Conservation (phyloP, 2,113 vertebrate genomes). For the Gopherus flavomarginatus region DNA sequence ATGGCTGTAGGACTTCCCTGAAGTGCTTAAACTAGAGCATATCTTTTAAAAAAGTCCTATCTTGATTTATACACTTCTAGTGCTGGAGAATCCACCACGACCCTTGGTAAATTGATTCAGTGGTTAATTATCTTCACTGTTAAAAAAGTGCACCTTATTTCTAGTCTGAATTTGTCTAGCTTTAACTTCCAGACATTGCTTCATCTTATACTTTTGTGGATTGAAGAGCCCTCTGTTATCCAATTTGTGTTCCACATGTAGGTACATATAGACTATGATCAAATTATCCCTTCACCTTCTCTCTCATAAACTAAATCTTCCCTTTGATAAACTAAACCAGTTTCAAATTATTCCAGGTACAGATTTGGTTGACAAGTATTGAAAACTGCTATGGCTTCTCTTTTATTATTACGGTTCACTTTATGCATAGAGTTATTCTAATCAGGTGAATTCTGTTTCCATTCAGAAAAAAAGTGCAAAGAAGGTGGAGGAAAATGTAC, state of each 20-base stretch:
- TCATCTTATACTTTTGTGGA: neutral
- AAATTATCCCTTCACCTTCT: neutral
- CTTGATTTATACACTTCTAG: neutral
- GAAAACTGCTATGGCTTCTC: neutral
- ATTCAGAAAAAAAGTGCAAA: neutral
- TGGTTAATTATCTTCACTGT: neutral
- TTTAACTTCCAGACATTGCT: neutral
- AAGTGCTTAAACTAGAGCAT: neutral
- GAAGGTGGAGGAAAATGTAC: neutral
- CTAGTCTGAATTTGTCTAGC: neutral
- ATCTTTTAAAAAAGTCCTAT: neutral
- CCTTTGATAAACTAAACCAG: neutral
- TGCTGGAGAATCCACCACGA: neutral
- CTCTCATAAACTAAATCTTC: constrained; percentile 1
- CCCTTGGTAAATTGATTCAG: too few species aligned
- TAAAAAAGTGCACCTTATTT: neutral
- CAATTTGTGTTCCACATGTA: rapidly evolving
- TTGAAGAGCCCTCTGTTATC: neutral
- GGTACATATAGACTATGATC: neutral
- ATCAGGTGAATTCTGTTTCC: neutral
- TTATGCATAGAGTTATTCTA: neutral
- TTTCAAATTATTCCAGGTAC: neutral
- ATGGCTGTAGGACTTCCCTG: neutral
- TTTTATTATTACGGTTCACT: neutral
- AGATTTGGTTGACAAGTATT: neutral